Evolutionary conservation across 2,888 invertebrate genomes (phyloP), one percentile per base, ranked within the genome.

Genomic region (Plutella xylostella): DNA sequence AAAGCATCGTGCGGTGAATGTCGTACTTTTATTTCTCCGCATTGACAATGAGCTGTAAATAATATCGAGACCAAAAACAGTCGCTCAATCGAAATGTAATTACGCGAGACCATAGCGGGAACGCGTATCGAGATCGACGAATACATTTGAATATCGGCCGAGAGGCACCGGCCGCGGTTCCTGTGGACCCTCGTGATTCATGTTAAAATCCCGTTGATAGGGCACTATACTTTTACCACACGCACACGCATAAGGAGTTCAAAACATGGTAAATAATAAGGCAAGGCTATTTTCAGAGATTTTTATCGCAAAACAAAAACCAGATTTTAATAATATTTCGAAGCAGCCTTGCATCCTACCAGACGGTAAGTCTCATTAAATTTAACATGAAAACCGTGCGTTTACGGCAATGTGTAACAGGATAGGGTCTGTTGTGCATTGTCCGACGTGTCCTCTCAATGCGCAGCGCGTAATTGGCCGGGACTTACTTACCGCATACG

Each of bases 341-440:
- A 20, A 3, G n/a, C 19, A 37, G 37, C n/a, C 39, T 18, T 48
- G 52, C 54, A 44, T 42, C 44, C n/a, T n/a, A n/a, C n/a, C n/a
- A n/a, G 50, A 44, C 34, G 43, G 20, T 45, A 45, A 45, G 61
- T 61, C 70, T 69, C 68, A 73, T 74, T 72, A 71, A 60, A 60
- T 54, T 64, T 22, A 66, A 65, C 63, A 61, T 56, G 62, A 53
- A 58, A 61, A 60, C 61, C 55, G 59, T 60, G 17, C 66, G 56
- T 68, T 68, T 69, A 71, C 62, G 67, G 65, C 55, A 55, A 56
- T 55, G 56, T 53, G 58, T 55, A 59, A 58, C 53, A 54, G 53
- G 46, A 47, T 46, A n/a, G n/a, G 52, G 52, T 61, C 58, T 62
- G 64, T 64, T 65, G 65, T 61, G 65, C 70, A 72, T 72, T 75